Base-by-base conservation (phyloP, 2,888 invertebrate genomes). In the Meghimatium bilineatum region DNA sequence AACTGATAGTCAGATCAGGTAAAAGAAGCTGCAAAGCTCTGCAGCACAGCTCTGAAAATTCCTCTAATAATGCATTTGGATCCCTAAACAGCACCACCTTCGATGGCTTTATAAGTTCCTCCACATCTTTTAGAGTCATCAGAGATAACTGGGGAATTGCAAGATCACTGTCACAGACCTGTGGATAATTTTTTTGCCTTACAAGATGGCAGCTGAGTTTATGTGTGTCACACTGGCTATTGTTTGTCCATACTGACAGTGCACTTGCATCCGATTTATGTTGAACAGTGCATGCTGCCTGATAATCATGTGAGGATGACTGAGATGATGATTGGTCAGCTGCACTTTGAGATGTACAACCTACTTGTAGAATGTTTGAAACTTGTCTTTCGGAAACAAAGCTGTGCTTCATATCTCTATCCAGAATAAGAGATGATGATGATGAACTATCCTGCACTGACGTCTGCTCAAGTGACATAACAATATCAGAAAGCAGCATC, bases 1-100 rank as follows among this genome's bases (percentile, higher is more conserved):
- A 66, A 38, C 66, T 82, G n/a, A 82, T 66, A 23, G 63, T 34
- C 81, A 82, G 34, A 29, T 82, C 66, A 75, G 81, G 81, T 63
- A 82, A 49, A 26, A 82, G 38, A n/a, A 75, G 49, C 75, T 82
- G 81, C 66, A 82, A 32, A 1, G 49, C 66, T 44, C 36, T 82
- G 71, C 81, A 82, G 0, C 66, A 66, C 32, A 82, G 63, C 29
- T 66, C 38, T 0, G 17, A n/a, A 71, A 82, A 82, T 32, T 12
- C 32, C 0, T 17, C 34, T 74, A 82, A 49, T 49, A 44, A 44
- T 66, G 49, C 32, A 20, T 17, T 69, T 38, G 81, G 81, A 32
- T 82, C 75, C 23, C 66, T 66, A 29, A 10, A 26, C 32, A 82
- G 23, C 26, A 82, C 12, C 17, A 82, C 63, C 32, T 23, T 34